A percentile compares a stretch with the other conserved stretches of the same genome.
phyloP scores from a whole-genome alignment of 2,797 vertebrate species.

The Lagocephalus sceleratus region DNA sequence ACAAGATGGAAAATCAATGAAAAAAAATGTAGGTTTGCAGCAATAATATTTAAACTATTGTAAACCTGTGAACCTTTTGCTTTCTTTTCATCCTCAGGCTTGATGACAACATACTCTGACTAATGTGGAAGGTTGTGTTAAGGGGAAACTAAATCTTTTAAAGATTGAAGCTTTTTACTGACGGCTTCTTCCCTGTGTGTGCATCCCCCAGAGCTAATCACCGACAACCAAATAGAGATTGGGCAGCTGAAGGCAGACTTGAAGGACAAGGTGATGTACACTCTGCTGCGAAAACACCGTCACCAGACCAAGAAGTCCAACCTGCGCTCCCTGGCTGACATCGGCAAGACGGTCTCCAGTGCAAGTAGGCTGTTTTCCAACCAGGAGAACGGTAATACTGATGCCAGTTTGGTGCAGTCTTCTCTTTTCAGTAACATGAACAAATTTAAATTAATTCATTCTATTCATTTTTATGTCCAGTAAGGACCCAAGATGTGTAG shows the following conservation, averaged over 20 bases:
- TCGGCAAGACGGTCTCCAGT: conserved; percentile 97
- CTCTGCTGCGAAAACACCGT: conserved; percentile 91
- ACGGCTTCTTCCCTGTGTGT: background rate
- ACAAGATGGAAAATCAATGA: too few species aligned
- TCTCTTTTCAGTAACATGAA: conserved; percentile 1
- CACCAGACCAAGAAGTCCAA: conserved; percentile 99
- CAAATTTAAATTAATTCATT: background rate
- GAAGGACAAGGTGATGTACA: conserved; percentile 96
- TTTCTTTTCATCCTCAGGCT: too few species aligned
- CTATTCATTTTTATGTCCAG: background rate
- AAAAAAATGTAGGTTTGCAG: too few species aligned
- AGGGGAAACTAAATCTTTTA: too few species aligned
- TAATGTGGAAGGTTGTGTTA: too few species aligned
- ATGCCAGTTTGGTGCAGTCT: conserved; percentile 81
- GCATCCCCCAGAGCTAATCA: conserved; percentile 84
- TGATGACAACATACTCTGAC: too few species aligned
- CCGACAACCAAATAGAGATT: conserved; percentile 91
- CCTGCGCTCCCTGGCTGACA: conserved; percentile 94
- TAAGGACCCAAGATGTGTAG: background rate
- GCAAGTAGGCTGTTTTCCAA: conserved; percentile 99
- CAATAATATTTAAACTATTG: too few species aligned
- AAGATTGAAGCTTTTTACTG: background rate
- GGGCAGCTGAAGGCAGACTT: conserved; percentile 88
- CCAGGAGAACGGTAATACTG: conserved; percentile 94
- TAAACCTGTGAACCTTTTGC: too few species aligned